These are phyloP conservation scores for Holocentrus rufus DNA, from an alignment of 2,797 vertebrate species.

Conservation along the genomic window DNA sequence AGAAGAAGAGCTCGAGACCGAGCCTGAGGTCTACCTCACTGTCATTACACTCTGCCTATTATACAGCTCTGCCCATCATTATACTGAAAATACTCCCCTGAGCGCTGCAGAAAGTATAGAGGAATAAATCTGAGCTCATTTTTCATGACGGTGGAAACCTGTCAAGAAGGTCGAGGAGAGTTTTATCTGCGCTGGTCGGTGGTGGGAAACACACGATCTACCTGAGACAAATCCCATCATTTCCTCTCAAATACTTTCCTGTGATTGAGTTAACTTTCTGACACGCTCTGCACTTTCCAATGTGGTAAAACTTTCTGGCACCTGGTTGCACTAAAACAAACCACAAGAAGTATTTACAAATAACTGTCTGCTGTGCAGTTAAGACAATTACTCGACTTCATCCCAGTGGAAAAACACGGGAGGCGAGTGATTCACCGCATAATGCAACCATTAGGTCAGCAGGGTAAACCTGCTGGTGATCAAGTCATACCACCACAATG, in stretches of 20 bases:
- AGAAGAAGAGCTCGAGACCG: conserved; percentile 23
- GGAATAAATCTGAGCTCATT: conserved; percentile 29
- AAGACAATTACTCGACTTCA: conserved; percentile 45
- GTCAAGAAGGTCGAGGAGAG: conserved; percentile 1
- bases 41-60: conserved; percentile 42
- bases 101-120: conserved; percentile 25
- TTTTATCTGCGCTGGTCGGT: background rate
- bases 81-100: conserved; percentile 45
- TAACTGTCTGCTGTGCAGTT: conserved; percentile 50
- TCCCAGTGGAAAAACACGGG: conserved; percentile 22
- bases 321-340: background rate
- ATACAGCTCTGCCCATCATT: conserved; percentile 34
- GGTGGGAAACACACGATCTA: background rate
- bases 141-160: conserved; percentile 22
- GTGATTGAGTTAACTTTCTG: conserved; percentile 12
- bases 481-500: conserved; percentile 39
- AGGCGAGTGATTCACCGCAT: conserved; percentile 48
- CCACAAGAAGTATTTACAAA: conserved; percentile 10
- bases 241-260: background rate
- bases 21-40: conserved; percentile 52
- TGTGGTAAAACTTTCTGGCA: conserved; percentile 1
- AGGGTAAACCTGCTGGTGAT: conserved; percentile 47
- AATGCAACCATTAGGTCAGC: conserved; percentile 21
- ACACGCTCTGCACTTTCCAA: conserved; percentile 20
- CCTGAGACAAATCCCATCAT: background rate